Evolutionary conservation across 2,888 invertebrate genomes (phyloP), one percentile per base, ranked within the genome.

Genomic region (Allygus modestus): DNA sequence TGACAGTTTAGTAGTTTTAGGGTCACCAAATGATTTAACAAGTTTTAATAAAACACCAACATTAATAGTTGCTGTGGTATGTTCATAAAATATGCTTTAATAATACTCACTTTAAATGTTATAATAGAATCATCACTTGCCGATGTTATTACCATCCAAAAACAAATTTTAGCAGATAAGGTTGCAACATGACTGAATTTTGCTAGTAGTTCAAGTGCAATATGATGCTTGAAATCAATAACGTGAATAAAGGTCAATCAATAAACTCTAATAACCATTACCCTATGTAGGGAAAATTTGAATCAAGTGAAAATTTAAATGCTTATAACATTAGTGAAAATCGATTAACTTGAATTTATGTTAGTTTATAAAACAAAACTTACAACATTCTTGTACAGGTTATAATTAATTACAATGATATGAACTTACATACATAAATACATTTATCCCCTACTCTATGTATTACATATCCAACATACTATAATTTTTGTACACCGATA

Each of bases 371-470:
- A 65, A 65, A 65, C 65, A 65, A 65, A 65, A 65, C 65, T 37
- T 26, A 37, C 37, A 69, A 73, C 77, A 51, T n/a, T 77, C 51
- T 28, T 28, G 31, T 58, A 73, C 54, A 54, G 58, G 58, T 58
- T 79, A 79, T 58, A 79, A 79, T 79, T 58, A 79, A 79, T 79
- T 79, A 79, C 79, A 79, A 37, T 79, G 79, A 79, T 79, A 79
- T 79, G 79, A 79, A 51, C 79, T 54, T 79, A 79, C 79, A 79
- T 79, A 79, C 79, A 79, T 79, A 79, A 79, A 79, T 79, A 79
- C 79, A 79, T 58, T 79, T 79, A 79, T 79, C 23, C 79, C 79
- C 79, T 79, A 79, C 58, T 79, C 79, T 79, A 79, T 54, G 77
- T 37, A 58, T 54, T 58, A 79, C 79, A 58, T 79, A 79, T 79